Percentiles rank a stretch among this genome's conserved stretches.
These are phyloP conservation scores for Cryptomyrus ogoouensis DNA, from an alignment of 2,113 vertebrate species.

Conservation along the genomic window DNA sequence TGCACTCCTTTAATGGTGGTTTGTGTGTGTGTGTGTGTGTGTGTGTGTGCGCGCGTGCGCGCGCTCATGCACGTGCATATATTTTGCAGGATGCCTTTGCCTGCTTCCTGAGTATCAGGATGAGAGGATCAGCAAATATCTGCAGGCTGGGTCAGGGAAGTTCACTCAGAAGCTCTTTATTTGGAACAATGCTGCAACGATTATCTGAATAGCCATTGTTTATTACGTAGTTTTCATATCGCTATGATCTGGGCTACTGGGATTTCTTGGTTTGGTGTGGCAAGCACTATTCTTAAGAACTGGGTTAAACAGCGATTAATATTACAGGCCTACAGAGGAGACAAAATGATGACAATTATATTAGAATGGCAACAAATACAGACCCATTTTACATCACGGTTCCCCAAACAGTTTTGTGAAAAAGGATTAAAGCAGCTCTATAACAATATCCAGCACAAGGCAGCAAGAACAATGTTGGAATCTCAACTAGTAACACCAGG, in stretches of 20 bases:
- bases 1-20: neutral
- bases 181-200: conserved; percentile 8
- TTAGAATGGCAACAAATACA: neutral
- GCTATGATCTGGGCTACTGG: neutral
- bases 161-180: conserved; percentile 35
- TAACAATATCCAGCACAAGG: neutral
- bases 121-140: conserved; percentile 57
- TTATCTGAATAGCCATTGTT: conserved; percentile 8
- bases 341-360: neutral
- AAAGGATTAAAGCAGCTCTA: neutral
- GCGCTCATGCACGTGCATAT: neutral
- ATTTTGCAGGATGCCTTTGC: conserved; percentile 55
- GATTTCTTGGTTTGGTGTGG: neutral
- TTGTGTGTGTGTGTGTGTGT: neutral
- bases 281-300: neutral
- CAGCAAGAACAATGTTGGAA: neutral
- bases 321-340: neutral
- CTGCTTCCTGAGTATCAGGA: conserved; percentile 63
- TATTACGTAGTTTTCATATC: neutral
- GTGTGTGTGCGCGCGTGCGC: neutral
- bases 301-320: neutral
- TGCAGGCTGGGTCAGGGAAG: conserved; percentile 49
- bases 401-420: neutral
- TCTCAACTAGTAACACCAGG: neutral
- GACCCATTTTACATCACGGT: neutral